phyloP scores from a whole-genome alignment of 2,888 invertebrate genomes.

The Phortica okadai region DNA sequence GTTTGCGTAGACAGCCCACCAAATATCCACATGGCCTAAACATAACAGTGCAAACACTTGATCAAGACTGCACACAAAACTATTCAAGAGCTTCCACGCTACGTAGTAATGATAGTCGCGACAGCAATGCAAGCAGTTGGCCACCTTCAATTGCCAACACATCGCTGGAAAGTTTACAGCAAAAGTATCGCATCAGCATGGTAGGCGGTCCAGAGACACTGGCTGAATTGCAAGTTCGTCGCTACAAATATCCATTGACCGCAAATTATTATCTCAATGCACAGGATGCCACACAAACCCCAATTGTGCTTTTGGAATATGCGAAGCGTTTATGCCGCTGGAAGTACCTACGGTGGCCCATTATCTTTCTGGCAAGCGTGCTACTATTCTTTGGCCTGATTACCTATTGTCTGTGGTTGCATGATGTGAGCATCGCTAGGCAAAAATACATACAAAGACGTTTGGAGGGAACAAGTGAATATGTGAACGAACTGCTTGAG shows the following conservation, averaged over 20 bases:
- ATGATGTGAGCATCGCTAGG: slow-evolving; percentile 70
- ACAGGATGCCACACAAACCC: slow-evolving; percentile 58
- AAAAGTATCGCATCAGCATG: slow-evolving; percentile 68
- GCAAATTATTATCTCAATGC: slow-evolving; percentile 68
- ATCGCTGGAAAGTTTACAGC: slow-evolving; percentile 48
- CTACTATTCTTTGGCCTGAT: slow-evolving; percentile 71
- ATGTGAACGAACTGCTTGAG: neutral
- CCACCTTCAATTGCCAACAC: slow-evolving; percentile 47
- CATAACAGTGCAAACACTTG: slow-evolving; percentile 66
- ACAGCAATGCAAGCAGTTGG: slow-evolving; percentile 45
- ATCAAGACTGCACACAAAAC: slow-evolving; percentile 45
- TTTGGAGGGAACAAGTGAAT: slow-evolving; percentile 47
- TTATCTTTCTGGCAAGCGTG: slow-evolving; percentile 67
- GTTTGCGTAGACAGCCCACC: slow-evolving; percentile 66
- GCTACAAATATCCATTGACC: slow-evolving; percentile 69
- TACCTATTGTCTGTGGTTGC: slow-evolving; percentile 72
- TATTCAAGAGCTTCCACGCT: slow-evolving; percentile 61
- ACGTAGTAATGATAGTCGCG: slow-evolving; percentile 51
- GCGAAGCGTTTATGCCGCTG: slow-evolving; percentile 64
- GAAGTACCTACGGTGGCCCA: slow-evolving; percentile 71
- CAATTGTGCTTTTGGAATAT: slow-evolving; percentile 58
- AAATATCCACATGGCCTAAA: slow-evolving; percentile 71
- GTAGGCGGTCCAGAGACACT: slow-evolving; percentile 66
- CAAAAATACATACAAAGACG: slow-evolving; percentile 66
- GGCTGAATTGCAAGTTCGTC: slow-evolving; percentile 71